Evolutionary conservation across 2,113 vertebrate genomes (phyloP).

Genomic region (Beaufortia kweichowensis): DNA sequence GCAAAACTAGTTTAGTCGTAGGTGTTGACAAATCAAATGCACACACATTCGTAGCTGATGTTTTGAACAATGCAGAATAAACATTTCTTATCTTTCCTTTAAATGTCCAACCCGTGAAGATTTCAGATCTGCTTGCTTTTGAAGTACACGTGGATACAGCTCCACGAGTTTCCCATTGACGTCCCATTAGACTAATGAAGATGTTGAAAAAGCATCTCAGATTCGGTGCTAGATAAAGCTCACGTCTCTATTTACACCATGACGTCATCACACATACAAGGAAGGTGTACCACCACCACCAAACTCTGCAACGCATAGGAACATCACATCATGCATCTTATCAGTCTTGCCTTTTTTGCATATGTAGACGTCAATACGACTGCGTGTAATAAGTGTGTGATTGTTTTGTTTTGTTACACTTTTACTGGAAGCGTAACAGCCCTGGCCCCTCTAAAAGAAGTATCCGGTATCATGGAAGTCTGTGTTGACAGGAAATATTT

Average conservation of each 20-base stretch:
- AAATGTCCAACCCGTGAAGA: constrained; percentile 6
- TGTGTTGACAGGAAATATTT: constrained; percentile 67
- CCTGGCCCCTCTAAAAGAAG: constrained; percentile 50
- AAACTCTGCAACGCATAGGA: background rate
- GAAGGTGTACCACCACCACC: background rate
- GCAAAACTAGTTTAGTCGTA: background rate
- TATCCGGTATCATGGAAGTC: constrained; percentile 46
- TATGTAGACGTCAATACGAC: constrained; percentile 37
- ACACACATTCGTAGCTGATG: background rate
- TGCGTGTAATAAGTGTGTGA: constrained; percentile 25
- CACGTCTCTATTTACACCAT: background rate
- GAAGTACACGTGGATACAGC: background rate
- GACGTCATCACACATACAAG: background rate
- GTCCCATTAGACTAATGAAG: background rate
- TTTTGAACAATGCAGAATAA: constrained; percentile 6
- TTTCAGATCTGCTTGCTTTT: constrained; percentile 16
- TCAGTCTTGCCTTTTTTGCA: constrained; percentile 1
- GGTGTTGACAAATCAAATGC: background rate
- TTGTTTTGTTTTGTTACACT: constrained; percentile 29
- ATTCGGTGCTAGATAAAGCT: background rate
- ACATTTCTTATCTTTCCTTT: constrained; percentile 36
- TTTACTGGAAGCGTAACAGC: constrained; percentile 38
- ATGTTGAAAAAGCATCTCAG: background rate
- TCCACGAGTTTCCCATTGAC: background rate
- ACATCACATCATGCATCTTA: background rate